Evolutionary conservation across 2,888 invertebrate species (phyloP), one percentile per base, ranked within the genome.

Genomic region (Aleiodes alternator): DNA sequence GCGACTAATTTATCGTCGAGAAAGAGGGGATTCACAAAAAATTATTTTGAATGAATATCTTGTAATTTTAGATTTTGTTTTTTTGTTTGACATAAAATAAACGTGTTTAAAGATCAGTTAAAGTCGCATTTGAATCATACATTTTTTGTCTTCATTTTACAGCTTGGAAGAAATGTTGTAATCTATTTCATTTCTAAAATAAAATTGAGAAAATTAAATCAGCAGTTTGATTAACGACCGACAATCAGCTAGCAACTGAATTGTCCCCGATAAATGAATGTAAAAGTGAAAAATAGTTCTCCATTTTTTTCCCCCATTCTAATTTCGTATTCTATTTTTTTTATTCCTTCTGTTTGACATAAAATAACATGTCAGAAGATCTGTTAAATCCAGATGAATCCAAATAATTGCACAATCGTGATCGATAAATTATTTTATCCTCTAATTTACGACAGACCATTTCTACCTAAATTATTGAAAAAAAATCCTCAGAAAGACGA

Each of bases 1-100:
- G 11, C 53, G 34, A 34, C 38, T 55, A 53, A 55, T 55, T 38
- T 55, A 31, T 31, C 16, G 38, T n/a, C 11, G 11, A n/a, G 23
- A 23, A 2, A 23, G 23, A 53, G 8, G 43, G 43, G 43, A 43
- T 43, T 43, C 9, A 43, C 43, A 16, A 69, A 23, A 23, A 69
- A 69, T 7, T 14, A 38, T 9, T 11, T 9, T 16, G 16, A 34
- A 61, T 14, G 34, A 64, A 64, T 43, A 23, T 5, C 5, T 38
- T 64, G 43, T 64, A 64, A 64, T 64, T 64, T 29, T 64, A 23
- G 14, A 11, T 16, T 64, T 61, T 64, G 23, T 48, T 64, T 64
- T 64, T 64, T 64, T 23, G 43, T 48, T 16, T 64, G 48, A 64
- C 64, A 64, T 48, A n/a, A 14, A 48, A 8, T 48, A 43, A 43